Percentiles rank a stretch among this genome's conserved stretches.
Conservation (phyloP, 1,140 invertebrate species). For the Zaprionus kolodkinae region DNA sequence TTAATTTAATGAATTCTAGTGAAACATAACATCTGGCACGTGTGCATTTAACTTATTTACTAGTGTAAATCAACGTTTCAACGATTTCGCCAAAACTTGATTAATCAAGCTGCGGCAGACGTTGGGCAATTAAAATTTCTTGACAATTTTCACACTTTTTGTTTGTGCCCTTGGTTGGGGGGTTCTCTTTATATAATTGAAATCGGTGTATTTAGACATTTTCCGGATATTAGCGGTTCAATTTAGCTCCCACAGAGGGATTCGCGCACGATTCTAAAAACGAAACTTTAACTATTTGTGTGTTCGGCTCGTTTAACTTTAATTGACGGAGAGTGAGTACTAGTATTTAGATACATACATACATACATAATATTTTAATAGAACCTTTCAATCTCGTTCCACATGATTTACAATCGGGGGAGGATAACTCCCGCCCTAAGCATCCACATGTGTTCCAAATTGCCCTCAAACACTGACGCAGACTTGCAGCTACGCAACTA, state of each 20-base stretch:
- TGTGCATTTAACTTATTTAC: constrained; percentile 1
- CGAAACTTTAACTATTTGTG: constrained; percentile 40
- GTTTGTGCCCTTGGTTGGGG: background rate
- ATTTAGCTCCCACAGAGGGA: constrained; percentile 15
- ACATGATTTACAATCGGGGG: constrained; percentile 39
- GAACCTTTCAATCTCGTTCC: constrained; percentile 34
- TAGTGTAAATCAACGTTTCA: background rate
- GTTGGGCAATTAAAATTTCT: constrained; percentile 4
- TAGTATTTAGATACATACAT: background rate
- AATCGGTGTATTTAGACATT: constrained; percentile 34
- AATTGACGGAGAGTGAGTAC: constrained; percentile 14
- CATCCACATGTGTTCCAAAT: constrained; percentile 34
- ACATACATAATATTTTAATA: background rate
- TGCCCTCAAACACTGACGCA: constrained; percentile 8
- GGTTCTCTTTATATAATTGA: constrained; percentile 15
- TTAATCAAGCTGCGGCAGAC: background rate
- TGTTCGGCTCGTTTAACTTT: constrained; percentile 27
- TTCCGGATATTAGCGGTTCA: constrained; percentile 32
- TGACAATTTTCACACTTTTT: background rate
- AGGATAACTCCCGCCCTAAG: constrained; percentile 42
- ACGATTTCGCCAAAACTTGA: background rate
- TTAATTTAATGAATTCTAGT: too few species aligned
- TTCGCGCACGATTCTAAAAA: constrained; percentile 23
- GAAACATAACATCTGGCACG: too few species aligned
- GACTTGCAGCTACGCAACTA: background rate